These are phyloP conservation scores for Drosophila punjabiensis DNA, from an alignment of 1,140 invertebrate species.

Conservation along the genomic window DNA sequence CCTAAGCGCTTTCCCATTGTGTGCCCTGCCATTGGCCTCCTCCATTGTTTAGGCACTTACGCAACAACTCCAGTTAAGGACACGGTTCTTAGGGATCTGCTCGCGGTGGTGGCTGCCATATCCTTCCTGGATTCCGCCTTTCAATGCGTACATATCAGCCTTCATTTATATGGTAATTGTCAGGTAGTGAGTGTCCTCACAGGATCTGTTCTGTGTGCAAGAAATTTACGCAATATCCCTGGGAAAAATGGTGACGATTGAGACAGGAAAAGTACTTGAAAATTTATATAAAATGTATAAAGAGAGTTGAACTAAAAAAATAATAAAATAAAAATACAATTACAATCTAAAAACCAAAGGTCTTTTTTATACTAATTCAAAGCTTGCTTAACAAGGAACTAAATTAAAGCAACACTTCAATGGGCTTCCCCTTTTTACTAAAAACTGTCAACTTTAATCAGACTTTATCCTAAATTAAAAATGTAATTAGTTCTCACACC, in stretches of 20 bases:
- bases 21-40: constrained; percentile 52
- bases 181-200: constrained; percentile 12
- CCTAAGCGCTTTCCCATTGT: constrained; percentile 55
- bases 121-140: not conserved
- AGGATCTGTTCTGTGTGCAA: not conserved
- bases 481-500: constrained; percentile 15
- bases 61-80: constrained; percentile 55
- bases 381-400: not conserved
- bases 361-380: no score
- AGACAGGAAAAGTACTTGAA: no score
- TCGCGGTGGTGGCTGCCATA: constrained; percentile 4
- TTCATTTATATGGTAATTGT: constrained; percentile 18
- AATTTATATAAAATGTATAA: not conserved
- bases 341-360: no score
- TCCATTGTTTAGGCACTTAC: constrained; percentile 76
- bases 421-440: not conserved
- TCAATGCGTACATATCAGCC: not conserved
- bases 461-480: not conserved
- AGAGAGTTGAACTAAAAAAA: no score
- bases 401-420: not conserved
- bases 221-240: not conserved
- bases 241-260: constrained; percentile 1
- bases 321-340: no score
- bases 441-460: not conserved
- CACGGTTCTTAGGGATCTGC: constrained; percentile 4